Percentiles rank a stretch among this genome's conserved stretches.
Evolutionary conservation across 2,888 invertebrate genomes (phyloP).

Genomic region (Standfussiana lucernea): DNA sequence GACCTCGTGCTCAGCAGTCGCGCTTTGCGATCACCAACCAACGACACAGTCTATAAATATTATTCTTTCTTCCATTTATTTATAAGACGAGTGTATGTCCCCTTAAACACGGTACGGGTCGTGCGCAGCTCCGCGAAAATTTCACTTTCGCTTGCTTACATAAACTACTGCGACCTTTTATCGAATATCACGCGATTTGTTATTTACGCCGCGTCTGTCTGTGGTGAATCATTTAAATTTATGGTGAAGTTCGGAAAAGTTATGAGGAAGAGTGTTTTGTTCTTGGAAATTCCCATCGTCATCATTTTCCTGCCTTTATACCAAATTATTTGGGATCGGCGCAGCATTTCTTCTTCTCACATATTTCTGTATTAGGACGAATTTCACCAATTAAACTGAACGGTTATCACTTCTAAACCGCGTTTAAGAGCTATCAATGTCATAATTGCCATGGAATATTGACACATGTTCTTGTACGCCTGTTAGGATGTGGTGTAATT

Average conservation of each 20-base stretch:
- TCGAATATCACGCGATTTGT: conserved; percentile 65
- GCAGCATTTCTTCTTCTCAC: not conserved
- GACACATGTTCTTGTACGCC: not conserved
- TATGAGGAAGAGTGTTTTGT: conserved; percentile 2
- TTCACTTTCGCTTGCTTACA: conserved; percentile 87
- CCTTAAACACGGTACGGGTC: conserved; percentile 69
- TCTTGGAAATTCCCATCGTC: not conserved
- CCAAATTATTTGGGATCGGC: not conserved
- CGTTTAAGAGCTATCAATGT: not conserved
- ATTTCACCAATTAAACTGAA: not conserved
- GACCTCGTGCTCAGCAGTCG: not conserved
- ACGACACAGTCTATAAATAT: too few species aligned
- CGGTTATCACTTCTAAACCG: not conserved
- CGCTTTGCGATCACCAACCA: too few species aligned
- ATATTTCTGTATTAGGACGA: not conserved
- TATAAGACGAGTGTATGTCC: conserved; percentile 49
- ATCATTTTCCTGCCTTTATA: not conserved
- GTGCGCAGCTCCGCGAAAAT: conserved; percentile 70
- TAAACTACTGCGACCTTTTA: conserved; percentile 81
- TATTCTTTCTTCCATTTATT: conserved; percentile 3
- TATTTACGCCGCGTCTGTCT: conserved; percentile 42
- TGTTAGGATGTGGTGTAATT: not conserved
- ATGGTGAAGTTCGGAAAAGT: conserved; percentile 10
- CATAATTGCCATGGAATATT: not conserved
- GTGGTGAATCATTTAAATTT: conserved; percentile 23